Base-by-base conservation (phyloP, 2,113 vertebrate species). In the Haemorhous mexicanus region DNA sequence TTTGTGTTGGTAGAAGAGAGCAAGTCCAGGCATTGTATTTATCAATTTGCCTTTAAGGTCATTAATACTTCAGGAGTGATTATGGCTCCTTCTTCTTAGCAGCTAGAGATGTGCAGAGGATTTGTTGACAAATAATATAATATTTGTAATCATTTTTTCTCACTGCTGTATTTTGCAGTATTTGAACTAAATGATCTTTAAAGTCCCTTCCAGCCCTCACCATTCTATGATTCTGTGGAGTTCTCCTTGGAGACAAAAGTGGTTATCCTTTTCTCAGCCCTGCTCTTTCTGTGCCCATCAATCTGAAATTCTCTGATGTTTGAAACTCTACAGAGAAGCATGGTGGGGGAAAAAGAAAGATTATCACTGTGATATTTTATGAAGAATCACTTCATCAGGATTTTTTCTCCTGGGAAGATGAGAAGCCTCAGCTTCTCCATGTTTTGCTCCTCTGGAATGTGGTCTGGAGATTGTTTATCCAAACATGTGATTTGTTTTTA, bases 121-220 rank as follows among this genome's bases (percentile, higher is more conserved):
- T 95, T 94, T 55, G 77, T 66, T 93, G 91, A 80, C 52, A 75
- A 86, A 67, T 67, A 94, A 76, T 87, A 69, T 84, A 81, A 96
- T 83, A 69, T 76, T 81, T 89, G 8, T 72, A 93, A 93, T 13
- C 47, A n/a, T 15, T 89, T 12, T 53, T 78, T 1, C 14, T 27
- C 46, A 13, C 7, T 74, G 17, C 86, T 95, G 35, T 44, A 90
- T 91, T 97, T 95, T 93, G 46, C 39, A 70, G 47, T 44, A 28
- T 55, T 81, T 88, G 75, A 96, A 23, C 12, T 14, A n/a, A n/a
- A 47, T 27, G 7, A 41, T 55, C 30, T 62, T 55, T 30, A 27
- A 41, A 14, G 5, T 35, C 16, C n/a, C 17, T 83, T 62, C 30
- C 47, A 69, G 23, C 4, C 9, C 24, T 5, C 7, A 18, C 1